phyloP scores from a whole-genome alignment of 2,888 invertebrate species.

The Drosophila leonis region DNA sequence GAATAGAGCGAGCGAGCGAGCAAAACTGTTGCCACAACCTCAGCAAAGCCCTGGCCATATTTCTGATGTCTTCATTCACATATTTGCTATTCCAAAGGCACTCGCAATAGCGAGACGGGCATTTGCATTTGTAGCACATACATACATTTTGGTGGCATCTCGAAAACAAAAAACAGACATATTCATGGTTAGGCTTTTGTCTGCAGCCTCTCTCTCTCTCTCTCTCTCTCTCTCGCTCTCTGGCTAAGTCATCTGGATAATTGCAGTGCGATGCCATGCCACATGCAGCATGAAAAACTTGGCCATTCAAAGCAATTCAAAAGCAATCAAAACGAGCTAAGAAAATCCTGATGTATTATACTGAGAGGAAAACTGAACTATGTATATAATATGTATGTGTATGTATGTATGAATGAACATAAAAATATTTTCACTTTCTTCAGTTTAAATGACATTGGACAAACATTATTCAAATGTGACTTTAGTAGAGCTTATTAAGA shows the following conservation, averaged over 20 bases:
- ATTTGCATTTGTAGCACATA: slow-evolving; percentile 19
- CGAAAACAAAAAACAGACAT: slow-evolving; percentile 35
- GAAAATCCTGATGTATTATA: slow-evolving; percentile 6
- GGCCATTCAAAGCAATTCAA: slow-evolving; percentile 20
- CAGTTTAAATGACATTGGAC: neutral
- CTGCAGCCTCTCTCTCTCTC: slow-evolving; percentile 9
- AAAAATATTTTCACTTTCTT: neutral
- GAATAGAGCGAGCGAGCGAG: slow-evolving; percentile 15
- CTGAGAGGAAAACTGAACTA: neutral
- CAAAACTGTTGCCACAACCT: slow-evolving; percentile 30
- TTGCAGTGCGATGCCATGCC: slow-evolving; percentile 18
- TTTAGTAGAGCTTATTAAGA: neutral
- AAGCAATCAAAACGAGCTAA: slow-evolving; percentile 30
- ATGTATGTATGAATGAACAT: neutral
- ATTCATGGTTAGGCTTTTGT: slow-evolving; percentile 26
- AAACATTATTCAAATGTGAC: neutral
- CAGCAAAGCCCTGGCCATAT: slow-evolving; percentile 28
- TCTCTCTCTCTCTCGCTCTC: neutral
- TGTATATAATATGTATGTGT: neutral
- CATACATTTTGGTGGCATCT: slow-evolving; percentile 25
- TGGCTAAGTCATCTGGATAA: slow-evolving; percentile 41
- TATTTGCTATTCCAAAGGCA: slow-evolving; percentile 25
- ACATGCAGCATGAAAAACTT: slow-evolving; percentile 18
- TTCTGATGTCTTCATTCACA: slow-evolving; percentile 30
- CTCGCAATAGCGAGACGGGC: slow-evolving; percentile 11